phyloP scores from a whole-genome alignment of 2,113 vertebrate genomes.

The Mastomys natalensis region DNA sequence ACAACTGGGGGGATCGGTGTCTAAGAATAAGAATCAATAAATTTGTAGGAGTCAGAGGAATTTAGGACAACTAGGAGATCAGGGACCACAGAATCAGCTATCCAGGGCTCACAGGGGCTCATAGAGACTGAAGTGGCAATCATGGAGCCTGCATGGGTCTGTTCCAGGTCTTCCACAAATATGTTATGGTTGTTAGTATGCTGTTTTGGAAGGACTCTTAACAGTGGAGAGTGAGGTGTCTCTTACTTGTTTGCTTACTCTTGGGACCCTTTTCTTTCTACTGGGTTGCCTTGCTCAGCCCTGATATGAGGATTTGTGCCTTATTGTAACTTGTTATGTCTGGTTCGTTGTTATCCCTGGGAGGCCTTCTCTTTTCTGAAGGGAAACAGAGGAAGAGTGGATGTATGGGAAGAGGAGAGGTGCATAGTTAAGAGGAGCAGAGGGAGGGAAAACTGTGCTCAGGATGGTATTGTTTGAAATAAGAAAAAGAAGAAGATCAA shows the following conservation, averaged over 20 bases:
- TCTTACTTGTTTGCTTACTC: not conserved
- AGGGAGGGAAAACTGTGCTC: not conserved
- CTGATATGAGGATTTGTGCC: not conserved
- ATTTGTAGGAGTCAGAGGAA: not conserved
- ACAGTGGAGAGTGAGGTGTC: not conserved
- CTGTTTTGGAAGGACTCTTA: not conserved
- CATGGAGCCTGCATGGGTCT: not conserved
- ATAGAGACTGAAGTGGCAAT: not conserved
- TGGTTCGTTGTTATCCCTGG: not conserved
- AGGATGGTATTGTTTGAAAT: not conserved
- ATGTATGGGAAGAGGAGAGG: not conserved
- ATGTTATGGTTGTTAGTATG: not conserved
- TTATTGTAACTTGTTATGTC: not conserved
- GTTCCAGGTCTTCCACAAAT: not conserved
- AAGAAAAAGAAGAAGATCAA: not conserved
- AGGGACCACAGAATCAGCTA: not conserved
- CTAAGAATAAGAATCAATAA: conserved; percentile 4
- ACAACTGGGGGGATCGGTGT: not conserved
- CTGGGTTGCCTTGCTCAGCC: not conserved
- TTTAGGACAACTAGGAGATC: not conserved
- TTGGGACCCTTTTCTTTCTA: not conserved
- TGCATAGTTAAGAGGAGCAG: not conserved
- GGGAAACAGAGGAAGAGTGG: not conserved
- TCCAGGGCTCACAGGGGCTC: not conserved
- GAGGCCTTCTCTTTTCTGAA: not conserved